Base-by-base conservation (phyloP, 2,797 vertebrate genomes). In the Morelia viridis region DNA sequence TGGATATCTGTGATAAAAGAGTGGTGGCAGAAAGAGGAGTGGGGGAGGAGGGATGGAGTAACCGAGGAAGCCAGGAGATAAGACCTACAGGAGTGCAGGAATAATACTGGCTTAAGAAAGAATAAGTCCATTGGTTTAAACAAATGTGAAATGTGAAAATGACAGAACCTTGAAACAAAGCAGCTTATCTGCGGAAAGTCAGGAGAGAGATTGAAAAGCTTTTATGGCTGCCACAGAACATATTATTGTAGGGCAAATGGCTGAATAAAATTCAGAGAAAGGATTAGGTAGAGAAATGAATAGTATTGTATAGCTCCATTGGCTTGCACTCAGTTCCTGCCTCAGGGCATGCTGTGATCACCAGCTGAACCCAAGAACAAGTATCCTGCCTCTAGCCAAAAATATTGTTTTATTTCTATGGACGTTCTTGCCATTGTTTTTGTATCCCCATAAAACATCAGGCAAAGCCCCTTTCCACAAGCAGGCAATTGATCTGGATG, bases 201-300 rank as follows among this genome's bases (percentile, higher is more conserved):
- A 80, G 46, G 57, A 92, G 35, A 84, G 90, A 94, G 89, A 93
- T 92, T 91, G 92, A 85, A 90, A 65, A 41, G 53, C 60, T 93
- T 92, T 88, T 46, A 57, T 50, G 46, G 22, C 24, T 56, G 71
- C 76, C 61, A 57, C 22, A 64, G 41, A 64, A 71, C 35, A n/a
- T 80, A 62, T 93, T 57, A 92, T 88, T 91, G 65, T 94, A 87
- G 86, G 68, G 46, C 46, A 95, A 93, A 93, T 87, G 90, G 58
- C 60, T 94, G 93, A 94, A 94, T 92, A 92, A 94, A 80, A 58
- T 93, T 64, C 92, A 94, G 92, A 94, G 80, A 91, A 62, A 26
- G 71, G 65, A 84, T 91, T 93, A 89, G 83, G 90, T 46, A 85
- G 31, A 87, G 92, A 88, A 85, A 0, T 41, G 60, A 92, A 89